phyloP scores from a whole-genome alignment of 2,113 vertebrate species.

The Myodes glareolus region DNA sequence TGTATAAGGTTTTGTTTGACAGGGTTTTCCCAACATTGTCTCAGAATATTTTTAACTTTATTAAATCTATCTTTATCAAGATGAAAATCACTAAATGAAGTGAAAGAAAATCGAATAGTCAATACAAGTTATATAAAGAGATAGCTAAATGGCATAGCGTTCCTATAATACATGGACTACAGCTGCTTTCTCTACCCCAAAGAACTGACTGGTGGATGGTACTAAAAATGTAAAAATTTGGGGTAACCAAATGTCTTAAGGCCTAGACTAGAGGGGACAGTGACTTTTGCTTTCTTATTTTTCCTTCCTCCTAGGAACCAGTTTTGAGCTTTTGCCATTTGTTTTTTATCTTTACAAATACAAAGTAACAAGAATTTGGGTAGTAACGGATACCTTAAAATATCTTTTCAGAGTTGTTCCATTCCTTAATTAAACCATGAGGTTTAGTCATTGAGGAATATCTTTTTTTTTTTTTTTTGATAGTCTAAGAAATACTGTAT shows the following conservation, averaged over 20 bases:
- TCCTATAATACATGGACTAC: neutral
- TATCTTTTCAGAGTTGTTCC: neutral
- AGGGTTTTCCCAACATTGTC: constrained; percentile 25
- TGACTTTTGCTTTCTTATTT: neutral
- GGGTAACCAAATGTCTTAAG: neutral
- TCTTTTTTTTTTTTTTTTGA: neutral
- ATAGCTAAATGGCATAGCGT: neutral
- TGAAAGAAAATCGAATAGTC: neutral
- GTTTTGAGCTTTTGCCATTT: neutral
- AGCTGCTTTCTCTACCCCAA: neutral
- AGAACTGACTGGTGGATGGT: neutral
- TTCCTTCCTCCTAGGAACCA: neutral
- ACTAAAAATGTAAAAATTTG: neutral
- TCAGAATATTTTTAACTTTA: constrained; percentile 18
- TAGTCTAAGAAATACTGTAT: neutral
- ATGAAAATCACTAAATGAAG: constrained; percentile 40
- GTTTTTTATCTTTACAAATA: neutral
- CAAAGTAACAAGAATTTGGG: neutral
- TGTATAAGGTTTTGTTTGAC: neutral
- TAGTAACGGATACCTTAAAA: neutral
- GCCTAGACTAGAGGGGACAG: neutral
- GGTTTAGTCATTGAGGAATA: neutral
- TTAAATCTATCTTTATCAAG: neutral
- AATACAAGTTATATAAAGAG: neutral
- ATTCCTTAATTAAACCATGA: neutral